These are phyloP conservation scores for Panorpa germanica DNA, from an alignment of 2,888 invertebrate genomes.

Conservation along the genomic window DNA sequence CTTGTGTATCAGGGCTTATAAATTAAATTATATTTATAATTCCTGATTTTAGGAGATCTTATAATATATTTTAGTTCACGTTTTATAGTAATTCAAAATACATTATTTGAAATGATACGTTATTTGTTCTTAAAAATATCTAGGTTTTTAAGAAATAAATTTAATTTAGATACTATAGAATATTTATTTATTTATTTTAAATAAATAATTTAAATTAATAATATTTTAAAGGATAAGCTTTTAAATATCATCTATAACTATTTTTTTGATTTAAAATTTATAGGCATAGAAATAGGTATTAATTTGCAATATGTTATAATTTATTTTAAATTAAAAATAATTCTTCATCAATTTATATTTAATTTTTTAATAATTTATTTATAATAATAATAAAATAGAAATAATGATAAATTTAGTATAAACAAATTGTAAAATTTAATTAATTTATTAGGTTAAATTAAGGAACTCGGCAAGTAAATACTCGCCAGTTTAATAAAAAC, in stretches of 20 bases:
- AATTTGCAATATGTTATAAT: constrained; percentile 28
- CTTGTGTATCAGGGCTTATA: constrained; percentile 56
- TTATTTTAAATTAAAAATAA: constrained; percentile 27
- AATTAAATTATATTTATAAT: constrained; percentile 25
- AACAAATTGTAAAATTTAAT: constrained; percentile 18
- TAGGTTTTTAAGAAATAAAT: constrained; percentile 45
- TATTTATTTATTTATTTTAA: constrained; percentile 17
- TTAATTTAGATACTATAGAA: constrained; percentile 25
- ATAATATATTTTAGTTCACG: constrained; percentile 35
- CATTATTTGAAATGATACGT: constrained; percentile 41
- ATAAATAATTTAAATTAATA: constrained; percentile 21
- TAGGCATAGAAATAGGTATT: constrained; percentile 37
- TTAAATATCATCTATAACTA: constrained; percentile 32
- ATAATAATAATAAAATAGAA: constrained; percentile 24
- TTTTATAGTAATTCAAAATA: constrained; percentile 39
- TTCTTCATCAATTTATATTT: constrained; percentile 23
- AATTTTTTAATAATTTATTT: constrained; percentile 24
- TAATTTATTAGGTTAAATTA: constrained; percentile 24
- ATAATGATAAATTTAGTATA: constrained; percentile 43
- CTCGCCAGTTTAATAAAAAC: constrained; percentile 64
- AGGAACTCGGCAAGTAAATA: constrained; percentile 45
- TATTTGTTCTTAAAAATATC: constrained; percentile 46
- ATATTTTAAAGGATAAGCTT: constrained; percentile 39
- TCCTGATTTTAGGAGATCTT: constrained; percentile 45
- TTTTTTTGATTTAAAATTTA: constrained; percentile 23